Evolutionary conservation across 1,140 invertebrate genomes (phyloP).

Genomic region (Musca vetustissima): DNA sequence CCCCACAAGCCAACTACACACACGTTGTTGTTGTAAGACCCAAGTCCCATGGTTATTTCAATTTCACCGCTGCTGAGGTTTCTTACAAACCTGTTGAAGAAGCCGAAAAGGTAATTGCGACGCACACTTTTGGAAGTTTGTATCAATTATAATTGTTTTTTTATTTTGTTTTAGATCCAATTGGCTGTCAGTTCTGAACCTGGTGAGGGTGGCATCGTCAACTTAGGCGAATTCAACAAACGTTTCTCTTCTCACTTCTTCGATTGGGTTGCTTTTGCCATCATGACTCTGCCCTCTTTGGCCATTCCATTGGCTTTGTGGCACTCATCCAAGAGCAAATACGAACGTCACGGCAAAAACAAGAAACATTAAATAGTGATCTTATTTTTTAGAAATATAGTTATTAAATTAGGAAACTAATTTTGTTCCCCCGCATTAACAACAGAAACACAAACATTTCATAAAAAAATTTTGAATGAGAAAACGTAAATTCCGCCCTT

Average conservation of each 20-base stretch:
- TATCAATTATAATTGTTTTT: neutral
- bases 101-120: constrained; percentile 62
- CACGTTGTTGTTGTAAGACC: constrained; percentile 92
- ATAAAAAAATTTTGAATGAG: too few species aligned
- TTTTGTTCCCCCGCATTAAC: too few species aligned
- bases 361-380: constrained; percentile 61
- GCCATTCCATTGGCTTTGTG: constrained; percentile 93
- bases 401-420: too few species aligned
- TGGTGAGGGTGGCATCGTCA: constrained; percentile 94
- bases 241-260: constrained; percentile 97
- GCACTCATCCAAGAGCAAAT: constrained; percentile 94
- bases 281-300: constrained; percentile 93
- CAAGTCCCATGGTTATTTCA: constrained; percentile 90
- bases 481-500: too few species aligned
- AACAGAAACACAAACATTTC: too few species aligned
- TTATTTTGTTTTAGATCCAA: constrained; percentile 64
- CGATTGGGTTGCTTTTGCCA: constrained; percentile 94
- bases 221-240: constrained; percentile 94
- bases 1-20: constrained; percentile 88
- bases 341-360: constrained; percentile 75
- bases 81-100: constrained; percentile 84
- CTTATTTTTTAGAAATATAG: neutral
- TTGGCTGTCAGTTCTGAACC: constrained; percentile 91
- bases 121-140: neutral
- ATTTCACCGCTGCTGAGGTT: constrained; percentile 94